Base-by-base conservation (phyloP, 2,797 vertebrate genomes). In the Enteromius trimaculatus region DNA sequence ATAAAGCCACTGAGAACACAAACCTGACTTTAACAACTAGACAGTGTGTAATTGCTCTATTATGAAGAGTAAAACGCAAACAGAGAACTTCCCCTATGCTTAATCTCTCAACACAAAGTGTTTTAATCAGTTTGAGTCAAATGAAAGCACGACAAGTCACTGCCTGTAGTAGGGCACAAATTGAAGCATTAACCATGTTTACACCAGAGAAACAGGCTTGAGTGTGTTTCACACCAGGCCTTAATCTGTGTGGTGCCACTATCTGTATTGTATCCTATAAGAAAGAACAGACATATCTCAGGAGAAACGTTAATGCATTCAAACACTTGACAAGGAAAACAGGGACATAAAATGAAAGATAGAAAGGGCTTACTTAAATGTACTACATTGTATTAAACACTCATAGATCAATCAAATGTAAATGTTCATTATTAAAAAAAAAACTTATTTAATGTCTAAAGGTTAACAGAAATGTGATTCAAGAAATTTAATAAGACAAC, bases 181-280 rank as follows among this genome's bases (percentile, higher is more conserved):
- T 29, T 55, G 72, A 77, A 70, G 88, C 89, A 93, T 93, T 91
- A 95, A 96, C 95, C 96, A 96, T 94, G 94, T 96, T 93, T 95
- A 96, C 91, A 95, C 95, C 93, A 94, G 92, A 94, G 93, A 92
- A 92, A 93, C 88, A 90, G 92, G 86, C 84, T 94, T 88, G 91
- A 90, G 89, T 92, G 94, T 62, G 92, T 92, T 93, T 94, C 91
- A 91, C 92, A 95, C 94, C 94, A 96, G 97, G 97, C 97, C 97
- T 99, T 97, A 98, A 99, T 96, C 98, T 99, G 95, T 98, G 97
- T 98, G 97, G 96, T 96, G 95, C 93, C 96, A 96, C 92, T 96
- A 96, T 97, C 95, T 93, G 93, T 92, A 95, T 91, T 94, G 95
- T 93, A 92, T 97, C 97, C 98, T 99, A 97, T 96, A 97, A 96